A percentile compares a stretch with the other conserved stretches of the same genome.
These are phyloP conservation scores for Acleris laterana DNA, from an alignment of 2,888 invertebrate species.

Conservation along the genomic window DNA sequence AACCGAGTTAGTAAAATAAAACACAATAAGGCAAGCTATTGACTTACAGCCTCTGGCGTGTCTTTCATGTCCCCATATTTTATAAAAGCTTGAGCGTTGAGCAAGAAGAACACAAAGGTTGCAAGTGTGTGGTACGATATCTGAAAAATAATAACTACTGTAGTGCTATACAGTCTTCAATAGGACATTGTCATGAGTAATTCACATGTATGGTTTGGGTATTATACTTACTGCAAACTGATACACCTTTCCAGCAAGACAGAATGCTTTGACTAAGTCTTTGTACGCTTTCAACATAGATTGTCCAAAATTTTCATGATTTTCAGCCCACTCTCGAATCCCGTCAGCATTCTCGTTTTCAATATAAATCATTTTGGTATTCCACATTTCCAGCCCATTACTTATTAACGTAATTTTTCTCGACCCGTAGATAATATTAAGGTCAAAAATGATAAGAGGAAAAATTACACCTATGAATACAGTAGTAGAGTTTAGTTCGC, in stretches of 20 bases:
- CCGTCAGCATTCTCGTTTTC: not conserved
- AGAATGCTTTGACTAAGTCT: not conserved
- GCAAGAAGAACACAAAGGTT: too few species aligned
- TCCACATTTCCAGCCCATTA: conserved; percentile 1
- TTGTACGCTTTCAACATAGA: not conserved
- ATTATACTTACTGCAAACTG: conserved; percentile 4
- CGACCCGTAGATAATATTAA: not conserved
- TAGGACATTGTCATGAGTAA: too few species aligned
- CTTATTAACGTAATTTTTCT: conserved; percentile 1
- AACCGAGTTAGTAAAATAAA: too few species aligned
- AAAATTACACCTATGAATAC: not conserved
- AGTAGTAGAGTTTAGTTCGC: not conserved
- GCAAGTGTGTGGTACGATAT: too few species aligned
- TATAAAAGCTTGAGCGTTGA: too few species aligned
- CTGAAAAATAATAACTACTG: too few species aligned
- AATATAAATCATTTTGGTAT: not conserved
- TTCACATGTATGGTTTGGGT: too few species aligned
- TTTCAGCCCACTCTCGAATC: not conserved
- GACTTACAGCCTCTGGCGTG: too few species aligned
- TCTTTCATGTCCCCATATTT: too few species aligned
- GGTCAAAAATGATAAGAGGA: not conserved
- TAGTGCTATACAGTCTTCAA: too few species aligned
- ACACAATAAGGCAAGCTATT: too few species aligned
- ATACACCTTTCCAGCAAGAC: not conserved
- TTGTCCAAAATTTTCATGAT: not conserved